phyloP scores from a whole-genome alignment of 2,888 invertebrate species.

The Hesperia comma region DNA sequence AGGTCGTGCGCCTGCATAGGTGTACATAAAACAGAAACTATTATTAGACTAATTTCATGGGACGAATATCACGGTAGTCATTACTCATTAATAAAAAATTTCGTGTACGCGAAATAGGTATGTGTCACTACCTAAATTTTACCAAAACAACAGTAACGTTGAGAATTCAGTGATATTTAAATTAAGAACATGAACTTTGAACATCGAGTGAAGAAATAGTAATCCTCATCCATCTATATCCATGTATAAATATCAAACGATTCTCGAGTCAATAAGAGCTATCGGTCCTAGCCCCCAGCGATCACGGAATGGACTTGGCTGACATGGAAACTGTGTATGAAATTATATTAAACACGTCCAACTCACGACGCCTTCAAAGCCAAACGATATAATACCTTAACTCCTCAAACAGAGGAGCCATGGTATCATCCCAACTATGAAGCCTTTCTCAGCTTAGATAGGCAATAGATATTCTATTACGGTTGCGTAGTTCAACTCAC shows the following conservation, averaged over 20 bases:
- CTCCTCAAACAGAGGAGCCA: background rate
- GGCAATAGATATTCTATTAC: slow-evolving; percentile 1
- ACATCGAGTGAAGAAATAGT: background rate
- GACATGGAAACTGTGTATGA: slow-evolving; percentile 23
- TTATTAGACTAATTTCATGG: too few species aligned
- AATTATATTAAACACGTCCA: slow-evolving; percentile 24
- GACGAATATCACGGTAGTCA: too few species aligned
- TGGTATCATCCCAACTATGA: too few species aligned
- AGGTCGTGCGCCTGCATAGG: too few species aligned
- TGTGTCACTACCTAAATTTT: too few species aligned
- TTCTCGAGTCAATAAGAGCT: slow-evolving; percentile 19
- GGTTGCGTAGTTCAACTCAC: slow-evolving; percentile 1
- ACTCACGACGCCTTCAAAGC: slow-evolving; percentile 11
- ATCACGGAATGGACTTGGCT: slow-evolving; percentile 29
- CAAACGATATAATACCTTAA: slow-evolving; percentile 12
- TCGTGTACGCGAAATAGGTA: too few species aligned
- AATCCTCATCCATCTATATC: background rate
- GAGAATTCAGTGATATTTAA: too few species aligned
- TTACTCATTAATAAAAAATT: too few species aligned
- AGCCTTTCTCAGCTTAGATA: slow-evolving; percentile 1
- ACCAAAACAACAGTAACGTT: too few species aligned
- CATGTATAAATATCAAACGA: slow-evolving; percentile 19
- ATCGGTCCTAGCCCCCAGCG: slow-evolving; percentile 24
- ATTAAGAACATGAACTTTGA: background rate
- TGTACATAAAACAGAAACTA: too few species aligned